Evolutionary conservation across 2,888 invertebrate species (phyloP).

Genomic region (Ochlodes sylvanus): DNA sequence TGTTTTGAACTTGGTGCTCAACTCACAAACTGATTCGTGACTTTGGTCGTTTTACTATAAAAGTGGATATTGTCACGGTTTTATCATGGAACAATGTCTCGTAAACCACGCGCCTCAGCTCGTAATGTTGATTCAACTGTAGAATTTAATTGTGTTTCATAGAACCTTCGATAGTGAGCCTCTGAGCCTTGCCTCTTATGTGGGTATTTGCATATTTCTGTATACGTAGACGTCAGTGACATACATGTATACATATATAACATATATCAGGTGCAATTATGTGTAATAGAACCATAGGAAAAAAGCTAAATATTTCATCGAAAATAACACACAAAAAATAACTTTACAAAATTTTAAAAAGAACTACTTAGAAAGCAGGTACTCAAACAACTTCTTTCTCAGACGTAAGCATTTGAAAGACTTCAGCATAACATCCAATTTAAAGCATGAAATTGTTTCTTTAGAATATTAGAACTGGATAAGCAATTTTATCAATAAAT

Average conservation of each 20-base stretch:
- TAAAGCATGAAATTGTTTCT: too few species aligned
- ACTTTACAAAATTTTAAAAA: too few species aligned
- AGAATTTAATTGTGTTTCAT: neutral
- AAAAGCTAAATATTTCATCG: too few species aligned
- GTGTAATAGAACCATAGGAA: neutral
- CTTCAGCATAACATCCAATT: too few species aligned
- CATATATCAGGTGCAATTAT: neutral
- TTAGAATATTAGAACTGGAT: slow-evolving; percentile 14
- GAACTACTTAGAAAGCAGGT: too few species aligned
- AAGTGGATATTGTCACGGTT: slow-evolving; percentile 23
- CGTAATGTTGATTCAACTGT: slow-evolving; percentile 26
- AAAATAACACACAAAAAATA: too few species aligned
- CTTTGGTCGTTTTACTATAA: slow-evolving; percentile 3
- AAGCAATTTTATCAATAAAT: slow-evolving; percentile 48
- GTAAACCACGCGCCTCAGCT: slow-evolving; percentile 7
- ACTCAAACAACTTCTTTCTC: too few species aligned
- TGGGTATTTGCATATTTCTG: slow-evolving; percentile 34
- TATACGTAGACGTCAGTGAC: slow-evolving; percentile 20
- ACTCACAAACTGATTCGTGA: neutral
- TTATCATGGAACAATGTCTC: slow-evolving; percentile 26
- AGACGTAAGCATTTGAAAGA: too few species aligned
- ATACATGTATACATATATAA: too few species aligned
- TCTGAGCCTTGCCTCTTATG: slow-evolving; percentile 28
- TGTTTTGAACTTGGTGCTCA: neutral
- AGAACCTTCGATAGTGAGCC: slow-evolving; percentile 2